Percentiles rank a stretch among this genome's conserved stretches.
phyloP scores from a whole-genome alignment of 92 coral and sea anemone genomes.

The Hydrozoanthus gracilis region DNA sequence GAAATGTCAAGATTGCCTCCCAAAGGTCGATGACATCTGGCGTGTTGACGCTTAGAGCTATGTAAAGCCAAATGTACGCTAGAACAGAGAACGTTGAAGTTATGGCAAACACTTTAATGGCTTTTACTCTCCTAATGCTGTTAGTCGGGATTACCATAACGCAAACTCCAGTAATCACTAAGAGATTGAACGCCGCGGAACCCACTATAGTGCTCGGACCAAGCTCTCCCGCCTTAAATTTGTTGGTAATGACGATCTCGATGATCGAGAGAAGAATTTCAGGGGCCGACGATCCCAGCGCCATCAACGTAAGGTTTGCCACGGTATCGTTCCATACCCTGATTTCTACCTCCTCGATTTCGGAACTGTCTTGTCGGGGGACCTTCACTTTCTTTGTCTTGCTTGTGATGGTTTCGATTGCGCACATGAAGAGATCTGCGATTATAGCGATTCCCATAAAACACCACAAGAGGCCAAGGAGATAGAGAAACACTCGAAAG shows the following conservation, averaged over 20 bases:
- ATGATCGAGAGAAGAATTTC: slow-evolving; percentile 94
- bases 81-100: slow-evolving; percentile 82
- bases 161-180: slow-evolving; percentile 92
- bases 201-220: slow-evolving; percentile 99
- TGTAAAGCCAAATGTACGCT: slow-evolving; percentile 88
- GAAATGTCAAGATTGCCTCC: slow-evolving; percentile 95
- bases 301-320: slow-evolving; percentile 96
- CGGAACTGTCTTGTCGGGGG: slow-evolving; percentile 80
- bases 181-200: slow-evolving; percentile 95
- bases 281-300: slow-evolving; percentile 98
- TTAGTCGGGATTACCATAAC: slow-evolving; percentile 88
- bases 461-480: slow-evolving; percentile 91
- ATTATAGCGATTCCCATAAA: slow-evolving; percentile 96
- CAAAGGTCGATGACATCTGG: slow-evolving; percentile 84
- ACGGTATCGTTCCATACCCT: slow-evolving; percentile 99
- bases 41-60: slow-evolving; percentile 65
- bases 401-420: slow-evolving; percentile 96
- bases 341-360: slow-evolving; percentile 83
- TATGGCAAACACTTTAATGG: slow-evolving; percentile 92
- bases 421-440: slow-evolving; percentile 98
- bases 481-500: slow-evolving; percentile 75
- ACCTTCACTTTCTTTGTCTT: slow-evolving; percentile 91
- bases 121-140: slow-evolving; percentile 82
- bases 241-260: slow-evolving; percentile 79
- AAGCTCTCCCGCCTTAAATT: slow-evolving; percentile 85